A percentile compares a stretch with the other conserved stretches of the same genome.
Evolutionary conservation across 2,888 invertebrate species (phyloP).

Genomic region (Cordilura impudica): DNA sequence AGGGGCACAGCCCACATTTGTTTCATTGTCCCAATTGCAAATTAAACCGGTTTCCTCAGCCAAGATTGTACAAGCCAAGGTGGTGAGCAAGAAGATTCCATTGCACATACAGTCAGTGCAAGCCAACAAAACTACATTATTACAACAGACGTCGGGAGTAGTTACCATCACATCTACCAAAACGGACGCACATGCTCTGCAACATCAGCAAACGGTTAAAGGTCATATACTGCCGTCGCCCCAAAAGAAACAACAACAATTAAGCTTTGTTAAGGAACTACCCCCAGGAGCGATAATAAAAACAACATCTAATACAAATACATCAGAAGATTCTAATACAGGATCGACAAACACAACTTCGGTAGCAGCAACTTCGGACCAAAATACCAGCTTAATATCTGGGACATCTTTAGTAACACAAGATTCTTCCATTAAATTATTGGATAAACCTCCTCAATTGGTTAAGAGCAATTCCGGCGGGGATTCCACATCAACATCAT

Average conservation of each 20-base stretch:
- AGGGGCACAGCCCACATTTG: constrained; percentile 73
- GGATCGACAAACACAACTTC: not conserved
- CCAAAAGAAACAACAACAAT: constrained; percentile 53
- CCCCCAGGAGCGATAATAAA: constrained; percentile 47
- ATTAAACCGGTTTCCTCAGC: constrained; percentile 75
- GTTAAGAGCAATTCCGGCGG: constrained; percentile 14
- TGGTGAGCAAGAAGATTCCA: constrained; percentile 75
- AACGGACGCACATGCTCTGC: constrained; percentile 66
- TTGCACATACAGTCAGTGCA: constrained; percentile 66
- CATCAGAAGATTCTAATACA: constrained; percentile 36
- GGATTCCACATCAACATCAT: constrained; percentile 1
- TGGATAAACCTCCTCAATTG: constrained; percentile 39
- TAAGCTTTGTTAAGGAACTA: constrained; percentile 50
- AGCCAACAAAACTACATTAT: constrained; percentile 65
- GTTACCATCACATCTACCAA: constrained; percentile 71
- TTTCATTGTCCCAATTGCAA: constrained; percentile 76
- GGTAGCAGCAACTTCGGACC: not conserved
- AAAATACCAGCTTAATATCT: not conserved
- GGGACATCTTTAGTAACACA: not conserved
- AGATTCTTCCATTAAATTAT: constrained; percentile 33
- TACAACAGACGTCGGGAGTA: constrained; percentile 81
- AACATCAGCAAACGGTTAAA: constrained; percentile 43
- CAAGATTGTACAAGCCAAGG: constrained; percentile 78
- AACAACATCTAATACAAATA: constrained; percentile 36
- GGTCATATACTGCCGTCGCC: constrained; percentile 30